Conservation (phyloP, 2,113 vertebrate genomes). For the Sturnira hondurensis region DNA sequence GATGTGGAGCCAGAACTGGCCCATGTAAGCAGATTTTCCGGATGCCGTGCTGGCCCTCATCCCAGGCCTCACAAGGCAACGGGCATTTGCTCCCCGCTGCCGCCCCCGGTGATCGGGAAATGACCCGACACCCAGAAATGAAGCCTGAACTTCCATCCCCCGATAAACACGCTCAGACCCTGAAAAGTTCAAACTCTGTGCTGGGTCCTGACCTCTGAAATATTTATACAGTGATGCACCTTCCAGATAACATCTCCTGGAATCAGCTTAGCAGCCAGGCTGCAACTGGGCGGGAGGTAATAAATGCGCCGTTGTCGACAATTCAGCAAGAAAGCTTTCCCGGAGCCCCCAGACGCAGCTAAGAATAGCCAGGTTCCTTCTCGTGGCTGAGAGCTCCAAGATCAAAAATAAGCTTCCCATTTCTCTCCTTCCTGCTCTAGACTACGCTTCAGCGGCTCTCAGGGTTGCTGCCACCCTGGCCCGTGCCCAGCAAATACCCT, state of each 20-base stretch:
- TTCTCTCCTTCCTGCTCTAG: neutral
- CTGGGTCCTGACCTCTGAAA: conserved; percentile 81
- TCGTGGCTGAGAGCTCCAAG: conserved; percentile 63
- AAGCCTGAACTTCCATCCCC: conserved; percentile 35
- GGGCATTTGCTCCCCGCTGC: neutral
- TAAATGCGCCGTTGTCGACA: conserved; percentile 80
- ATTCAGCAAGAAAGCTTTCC: conserved; percentile 79
- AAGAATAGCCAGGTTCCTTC: conserved; percentile 80
- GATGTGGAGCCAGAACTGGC: neutral
- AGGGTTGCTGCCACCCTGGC: conserved; percentile 34
- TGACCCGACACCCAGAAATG: conserved; percentile 8
- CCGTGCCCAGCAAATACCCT: conserved; percentile 46
- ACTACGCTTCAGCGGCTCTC: neutral
- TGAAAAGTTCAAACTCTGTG: conserved; percentile 75
- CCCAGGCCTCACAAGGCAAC: neutral
- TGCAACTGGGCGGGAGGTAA: conserved; percentile 77
- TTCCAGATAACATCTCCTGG: conserved; percentile 84
- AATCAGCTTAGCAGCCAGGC: conserved; percentile 73
- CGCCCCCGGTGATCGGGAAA: neutral
- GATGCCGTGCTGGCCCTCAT: neutral
- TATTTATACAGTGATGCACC: conserved; percentile 85
- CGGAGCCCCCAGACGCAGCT: conserved; percentile 71
- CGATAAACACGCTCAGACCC: conserved; percentile 59
- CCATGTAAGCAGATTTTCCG: neutral
- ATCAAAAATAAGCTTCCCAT: conserved; percentile 38